phyloP scores from a whole-genome alignment of 2,797 vertebrate genomes.

The Microctenopoma stevenorrisi region DNA sequence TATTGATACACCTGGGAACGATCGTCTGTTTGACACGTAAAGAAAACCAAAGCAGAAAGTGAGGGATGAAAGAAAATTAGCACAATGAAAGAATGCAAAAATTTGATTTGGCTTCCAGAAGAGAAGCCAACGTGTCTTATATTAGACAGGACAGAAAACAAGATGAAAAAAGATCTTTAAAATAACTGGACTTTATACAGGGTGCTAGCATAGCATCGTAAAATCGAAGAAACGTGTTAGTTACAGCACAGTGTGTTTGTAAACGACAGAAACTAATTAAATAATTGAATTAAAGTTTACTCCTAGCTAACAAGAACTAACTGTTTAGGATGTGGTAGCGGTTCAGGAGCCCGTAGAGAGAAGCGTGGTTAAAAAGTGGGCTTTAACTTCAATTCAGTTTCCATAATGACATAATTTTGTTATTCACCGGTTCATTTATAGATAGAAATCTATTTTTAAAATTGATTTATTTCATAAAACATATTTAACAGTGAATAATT shows the following conservation, averaged over 20 bases:
- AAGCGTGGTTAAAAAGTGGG: neutral
- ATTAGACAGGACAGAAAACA: neutral
- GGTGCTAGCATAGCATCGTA: neutral
- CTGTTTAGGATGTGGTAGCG: neutral
- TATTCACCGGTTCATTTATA: neutral
- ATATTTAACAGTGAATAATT: neutral
- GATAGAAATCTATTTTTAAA: neutral
- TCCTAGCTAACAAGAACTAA: neutral
- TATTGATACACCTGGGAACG: neutral
- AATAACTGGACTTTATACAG: neutral
- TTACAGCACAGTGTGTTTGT: constrained; percentile 1
- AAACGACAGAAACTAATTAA: neutral
- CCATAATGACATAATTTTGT: neutral
- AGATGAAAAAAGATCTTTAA: neutral
- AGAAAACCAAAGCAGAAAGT: neutral
- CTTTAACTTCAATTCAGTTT: neutral
- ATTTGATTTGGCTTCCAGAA: neutral
- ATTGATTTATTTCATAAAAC: constrained; percentile 3
- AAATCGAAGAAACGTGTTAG: neutral
- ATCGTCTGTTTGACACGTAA: constrained; percentile 13
- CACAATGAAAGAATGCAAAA: neutral
- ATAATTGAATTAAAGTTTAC: neutral
- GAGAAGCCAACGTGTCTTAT: neutral
- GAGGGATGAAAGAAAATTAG: neutral
- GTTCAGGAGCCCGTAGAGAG: neutral